These are phyloP conservation scores for Danionella dracula DNA, from an alignment of 2,797 vertebrate genomes.

Conservation along the genomic window DNA sequence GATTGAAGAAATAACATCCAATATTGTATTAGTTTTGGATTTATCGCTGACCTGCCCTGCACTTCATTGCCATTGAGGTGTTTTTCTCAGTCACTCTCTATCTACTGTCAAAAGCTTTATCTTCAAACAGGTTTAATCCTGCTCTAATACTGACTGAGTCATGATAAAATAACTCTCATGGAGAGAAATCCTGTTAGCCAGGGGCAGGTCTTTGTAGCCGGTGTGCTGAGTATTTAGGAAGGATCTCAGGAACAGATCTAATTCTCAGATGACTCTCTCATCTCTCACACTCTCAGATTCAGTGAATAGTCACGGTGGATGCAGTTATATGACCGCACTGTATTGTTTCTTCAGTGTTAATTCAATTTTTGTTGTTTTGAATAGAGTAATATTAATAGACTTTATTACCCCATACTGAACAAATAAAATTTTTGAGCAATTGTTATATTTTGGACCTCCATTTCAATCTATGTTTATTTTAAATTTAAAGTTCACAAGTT, in stretches of 20 bases:
- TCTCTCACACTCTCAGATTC: conserved; percentile 47
- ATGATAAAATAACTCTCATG: conserved; percentile 62
- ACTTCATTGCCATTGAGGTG: neutral
- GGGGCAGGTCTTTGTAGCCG: conserved; percentile 42
- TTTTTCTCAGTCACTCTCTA: conserved; percentile 3
- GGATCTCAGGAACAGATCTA: conserved; percentile 26
- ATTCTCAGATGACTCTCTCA: conserved; percentile 27
- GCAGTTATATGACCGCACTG: too few species aligned
- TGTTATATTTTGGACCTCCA: too few species aligned
- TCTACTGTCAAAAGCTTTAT: conserved; percentile 45
- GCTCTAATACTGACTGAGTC: conserved; percentile 59
- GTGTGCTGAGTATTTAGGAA: conserved; percentile 48
- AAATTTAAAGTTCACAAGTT: too few species aligned
- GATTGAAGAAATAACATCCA: too few species aligned
- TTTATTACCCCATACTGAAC: too few species aligned
- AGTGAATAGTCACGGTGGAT: neutral
- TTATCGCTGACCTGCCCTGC: neutral
- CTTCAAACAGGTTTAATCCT: conserved; percentile 57
- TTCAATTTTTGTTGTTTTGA: too few species aligned
- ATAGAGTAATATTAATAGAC: too few species aligned
- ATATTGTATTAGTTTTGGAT: neutral
- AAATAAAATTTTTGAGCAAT: too few species aligned
- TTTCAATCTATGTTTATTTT: too few species aligned
- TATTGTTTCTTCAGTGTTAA: too few species aligned
- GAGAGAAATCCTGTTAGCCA: conserved; percentile 60